Conservation (phyloP, 2,113 vertebrate genomes). For the Phasianus colchicus region DNA sequence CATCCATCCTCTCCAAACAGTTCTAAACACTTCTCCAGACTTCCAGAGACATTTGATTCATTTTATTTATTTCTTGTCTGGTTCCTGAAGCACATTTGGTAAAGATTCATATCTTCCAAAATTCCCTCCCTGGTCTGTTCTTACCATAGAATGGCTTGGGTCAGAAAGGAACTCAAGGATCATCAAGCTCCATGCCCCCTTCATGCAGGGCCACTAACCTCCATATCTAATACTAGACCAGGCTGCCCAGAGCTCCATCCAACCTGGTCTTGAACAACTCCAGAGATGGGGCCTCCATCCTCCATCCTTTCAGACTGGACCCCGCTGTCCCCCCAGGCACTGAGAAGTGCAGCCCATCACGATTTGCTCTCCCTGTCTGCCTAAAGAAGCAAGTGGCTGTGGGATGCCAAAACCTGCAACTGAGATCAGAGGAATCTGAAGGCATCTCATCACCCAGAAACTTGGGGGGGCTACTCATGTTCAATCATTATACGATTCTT, state of each 20-base stretch:
- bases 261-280: too few relatives aligned
- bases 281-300: too few relatives aligned
- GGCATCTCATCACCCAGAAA: neutral
- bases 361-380: neutral
- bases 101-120: neutral
- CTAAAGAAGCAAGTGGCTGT: neutral
- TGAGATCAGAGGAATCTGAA: neutral
- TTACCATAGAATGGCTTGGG: neutral
- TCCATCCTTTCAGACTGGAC: neutral
- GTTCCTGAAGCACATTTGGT: neutral
- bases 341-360: neutral
- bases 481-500: too few relatives aligned
- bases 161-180: too few relatives aligned
- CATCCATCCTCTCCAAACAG: neutral
- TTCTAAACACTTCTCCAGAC: neutral
- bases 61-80: neutral
- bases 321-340: neutral
- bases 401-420: neutral
- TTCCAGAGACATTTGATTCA: neutral
- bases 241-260: too few relatives aligned
- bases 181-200: too few relatives aligned
- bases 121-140: rapidly evolving
- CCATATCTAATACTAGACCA: too few relatives aligned
- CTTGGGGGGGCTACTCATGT: neutral
- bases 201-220: too few relatives aligned